These are phyloP conservation scores for Phorcus lineatus DNA, from an alignment of 2,888 invertebrate species.

Conservation along the genomic window DNA sequence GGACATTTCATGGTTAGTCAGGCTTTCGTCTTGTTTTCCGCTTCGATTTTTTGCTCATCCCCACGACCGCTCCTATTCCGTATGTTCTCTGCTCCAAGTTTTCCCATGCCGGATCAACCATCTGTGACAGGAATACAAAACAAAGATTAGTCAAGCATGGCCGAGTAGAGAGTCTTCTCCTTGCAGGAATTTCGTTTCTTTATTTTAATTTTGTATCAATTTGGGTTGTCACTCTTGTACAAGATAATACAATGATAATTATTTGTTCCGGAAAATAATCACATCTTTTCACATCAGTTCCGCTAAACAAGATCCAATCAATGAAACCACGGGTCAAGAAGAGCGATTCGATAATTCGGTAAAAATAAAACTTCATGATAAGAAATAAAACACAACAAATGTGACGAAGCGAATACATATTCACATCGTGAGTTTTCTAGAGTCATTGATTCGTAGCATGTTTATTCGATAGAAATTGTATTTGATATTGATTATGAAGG, in stretches of 20 bases:
- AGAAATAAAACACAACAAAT: too few relatives aligned
- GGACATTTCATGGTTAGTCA: conserved; percentile 4
- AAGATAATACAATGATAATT: not conserved
- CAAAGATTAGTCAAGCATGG: conserved; percentile 10
- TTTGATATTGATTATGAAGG: too few relatives aligned
- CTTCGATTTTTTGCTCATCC: conserved; percentile 23
- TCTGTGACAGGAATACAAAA: conserved; percentile 22
- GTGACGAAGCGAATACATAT: too few relatives aligned
- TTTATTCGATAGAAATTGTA: too few relatives aligned
- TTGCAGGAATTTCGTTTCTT: not conserved
- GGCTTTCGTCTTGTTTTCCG: conserved; percentile 9
- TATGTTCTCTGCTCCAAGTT: conserved; percentile 16
- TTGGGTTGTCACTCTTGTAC: not conserved
- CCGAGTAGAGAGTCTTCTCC: not conserved
- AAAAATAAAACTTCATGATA: too few relatives aligned
- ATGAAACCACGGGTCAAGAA: too few relatives aligned
- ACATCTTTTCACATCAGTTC: too few relatives aligned
- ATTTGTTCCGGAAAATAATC: too few relatives aligned
- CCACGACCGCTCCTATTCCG: conserved; percentile 14
- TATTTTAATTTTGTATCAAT: not conserved
- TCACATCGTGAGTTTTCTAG: too few relatives aligned
- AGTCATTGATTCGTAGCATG: too few relatives aligned
- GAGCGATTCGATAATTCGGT: too few relatives aligned
- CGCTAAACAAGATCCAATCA: too few relatives aligned
- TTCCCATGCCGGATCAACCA: conserved; percentile 10